Conservation (phyloP, 2,113 vertebrate species). For the Apteryx owenii region DNA sequence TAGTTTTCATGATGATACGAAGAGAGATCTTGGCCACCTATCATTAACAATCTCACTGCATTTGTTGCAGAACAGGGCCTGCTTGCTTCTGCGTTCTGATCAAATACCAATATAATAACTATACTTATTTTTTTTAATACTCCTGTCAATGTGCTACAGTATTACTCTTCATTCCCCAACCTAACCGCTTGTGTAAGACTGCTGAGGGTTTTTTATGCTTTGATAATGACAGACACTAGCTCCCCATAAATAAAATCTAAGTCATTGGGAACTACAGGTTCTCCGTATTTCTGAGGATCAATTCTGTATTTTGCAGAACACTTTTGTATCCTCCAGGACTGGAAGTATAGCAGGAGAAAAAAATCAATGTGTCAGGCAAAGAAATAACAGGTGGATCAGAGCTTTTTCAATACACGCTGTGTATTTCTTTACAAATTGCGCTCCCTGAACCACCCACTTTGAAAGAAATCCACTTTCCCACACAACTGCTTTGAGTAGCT, state of each 20-base stretch:
- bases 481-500: conserved; percentile 4
- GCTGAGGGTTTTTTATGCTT: background rate
- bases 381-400: conserved; percentile 2
- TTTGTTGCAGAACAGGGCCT: background rate
- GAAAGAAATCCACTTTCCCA: conserved; percentile 45
- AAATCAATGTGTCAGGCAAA: conserved; percentile 32
- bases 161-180: background rate
- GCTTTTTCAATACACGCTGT: background rate
- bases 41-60: background rate
- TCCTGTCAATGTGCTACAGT: background rate
- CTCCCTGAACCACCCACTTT: background rate
- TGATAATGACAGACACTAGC: background rate
- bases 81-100: background rate
- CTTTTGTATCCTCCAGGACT: background rate
- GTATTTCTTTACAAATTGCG: conserved; percentile 26
- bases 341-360: background rate
- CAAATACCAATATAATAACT: background rate
- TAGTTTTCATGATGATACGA: background rate
- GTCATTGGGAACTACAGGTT: background rate
- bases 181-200: background rate
- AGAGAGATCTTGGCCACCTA: background rate
- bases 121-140: background rate
- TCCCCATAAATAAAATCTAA: background rate
- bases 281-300: background rate
- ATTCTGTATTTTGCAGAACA: background rate